Conservation (phyloP, 2,113 vertebrate genomes). For the Corythoichthys haematopterus region DNA sequence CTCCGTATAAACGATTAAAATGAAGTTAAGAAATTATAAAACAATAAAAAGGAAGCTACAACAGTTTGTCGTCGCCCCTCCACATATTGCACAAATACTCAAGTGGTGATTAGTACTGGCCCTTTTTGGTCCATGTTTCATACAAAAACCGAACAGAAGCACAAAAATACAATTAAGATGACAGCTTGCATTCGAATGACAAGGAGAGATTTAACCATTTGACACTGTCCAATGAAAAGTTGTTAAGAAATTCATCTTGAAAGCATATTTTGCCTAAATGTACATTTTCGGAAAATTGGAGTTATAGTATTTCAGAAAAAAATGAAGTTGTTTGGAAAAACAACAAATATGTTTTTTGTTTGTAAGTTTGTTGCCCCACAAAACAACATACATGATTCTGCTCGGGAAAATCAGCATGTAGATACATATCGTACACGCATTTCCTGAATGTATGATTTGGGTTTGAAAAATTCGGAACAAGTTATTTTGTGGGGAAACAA, state of each 20-base stretch:
- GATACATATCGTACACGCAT: no score
- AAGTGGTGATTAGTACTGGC: constrained; percentile 63
- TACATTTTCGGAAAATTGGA: no score
- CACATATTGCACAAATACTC: constrained; percentile 74
- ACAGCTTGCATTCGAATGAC: constrained; percentile 18
- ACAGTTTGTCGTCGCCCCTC: constrained; percentile 9
- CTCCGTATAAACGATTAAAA: not conserved
- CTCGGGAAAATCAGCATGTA: no score
- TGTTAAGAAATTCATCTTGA: constrained; percentile 3
- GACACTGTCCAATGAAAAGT: not conserved
- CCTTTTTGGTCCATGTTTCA: constrained; percentile 31
- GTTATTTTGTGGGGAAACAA: no score
- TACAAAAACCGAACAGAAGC: constrained; percentile 22
- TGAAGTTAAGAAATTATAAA: not conserved
- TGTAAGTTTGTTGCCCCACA: not conserved
- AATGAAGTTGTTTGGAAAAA: constrained; percentile 14
- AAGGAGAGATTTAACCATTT: constrained; percentile 23
- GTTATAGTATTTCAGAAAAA: no score
- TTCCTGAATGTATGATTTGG: no score
- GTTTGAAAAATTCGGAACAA: no score
- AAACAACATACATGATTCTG: no score
- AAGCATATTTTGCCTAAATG: no score
- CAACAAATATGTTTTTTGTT: not conserved
- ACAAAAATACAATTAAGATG: constrained; percentile 4
- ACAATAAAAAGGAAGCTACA: not conserved